These are phyloP conservation scores for Volucella inanis DNA, from an alignment of 2,888 invertebrate genomes.

Conservation along the genomic window DNA sequence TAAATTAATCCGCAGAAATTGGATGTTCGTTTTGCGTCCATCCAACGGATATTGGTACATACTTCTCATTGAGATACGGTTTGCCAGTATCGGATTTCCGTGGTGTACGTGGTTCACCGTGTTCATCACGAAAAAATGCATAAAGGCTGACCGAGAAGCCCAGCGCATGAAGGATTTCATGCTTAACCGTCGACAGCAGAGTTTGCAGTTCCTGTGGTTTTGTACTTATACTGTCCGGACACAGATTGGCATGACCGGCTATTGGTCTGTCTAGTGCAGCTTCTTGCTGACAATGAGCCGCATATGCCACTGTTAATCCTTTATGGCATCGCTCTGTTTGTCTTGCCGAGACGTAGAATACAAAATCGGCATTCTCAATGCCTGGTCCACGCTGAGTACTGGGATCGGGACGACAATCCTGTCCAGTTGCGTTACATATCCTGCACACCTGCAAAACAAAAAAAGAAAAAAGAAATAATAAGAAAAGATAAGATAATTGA, in stretches of 20 bases:
- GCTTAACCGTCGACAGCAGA: constrained; percentile 97
- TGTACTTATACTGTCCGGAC: constrained; percentile 96
- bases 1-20: neutral
- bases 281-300: constrained; percentile 99
- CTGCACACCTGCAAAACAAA: constrained; percentile 88
- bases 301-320: constrained; percentile 97
- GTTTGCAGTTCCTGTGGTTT: constrained; percentile 95
- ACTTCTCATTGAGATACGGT: constrained; percentile 94
- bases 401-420: constrained; percentile 87
- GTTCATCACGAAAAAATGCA: constrained; percentile 94
- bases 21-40: too few species aligned
- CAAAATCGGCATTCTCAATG: constrained; percentile 94
- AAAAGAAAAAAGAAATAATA: neutral
- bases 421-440: constrained; percentile 93
- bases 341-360: constrained; percentile 97
- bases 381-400: constrained; percentile 86
- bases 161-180: constrained; percentile 98
- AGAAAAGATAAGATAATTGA: neutral
- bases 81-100: constrained; percentile 93
- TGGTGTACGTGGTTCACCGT: constrained; percentile 94
- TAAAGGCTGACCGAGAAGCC: constrained; percentile 98
- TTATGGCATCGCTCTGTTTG: constrained; percentile 96
- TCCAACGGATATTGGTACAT: constrained; percentile 79
- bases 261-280: constrained; percentile 97
- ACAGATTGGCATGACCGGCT: constrained; percentile 99